Percentiles rank a stretch among this genome's conserved stretches.
These are phyloP conservation scores for Maccullochella peelii DNA, from an alignment of 2,113 vertebrate species.

Conservation along the genomic window DNA sequence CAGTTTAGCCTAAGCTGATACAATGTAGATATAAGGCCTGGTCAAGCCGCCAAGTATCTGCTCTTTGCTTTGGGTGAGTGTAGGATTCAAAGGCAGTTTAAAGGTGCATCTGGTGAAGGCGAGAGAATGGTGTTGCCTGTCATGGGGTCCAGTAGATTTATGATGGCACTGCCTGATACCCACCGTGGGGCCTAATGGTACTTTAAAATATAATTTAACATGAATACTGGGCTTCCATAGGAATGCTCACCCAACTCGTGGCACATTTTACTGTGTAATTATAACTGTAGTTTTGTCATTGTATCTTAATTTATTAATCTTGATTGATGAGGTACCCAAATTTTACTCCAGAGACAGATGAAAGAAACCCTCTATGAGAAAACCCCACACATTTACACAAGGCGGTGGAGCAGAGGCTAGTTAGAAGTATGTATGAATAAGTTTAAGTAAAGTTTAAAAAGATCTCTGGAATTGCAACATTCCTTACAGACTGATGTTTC, in stretches of 20 bases:
- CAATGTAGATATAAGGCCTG: neutral
- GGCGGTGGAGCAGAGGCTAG: neutral
- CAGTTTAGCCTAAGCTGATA: neutral
- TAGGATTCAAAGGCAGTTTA: neutral
- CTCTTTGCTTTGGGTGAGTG: too few species aligned
- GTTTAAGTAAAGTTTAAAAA: neutral
- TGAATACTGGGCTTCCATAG: neutral
- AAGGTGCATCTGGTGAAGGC: neutral
- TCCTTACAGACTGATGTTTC: slow-evolving; percentile 30
- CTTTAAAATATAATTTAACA: neutral
- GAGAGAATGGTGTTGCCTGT: neutral
- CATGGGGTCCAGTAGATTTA: neutral
- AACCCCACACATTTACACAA: neutral
- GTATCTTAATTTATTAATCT: neutral
- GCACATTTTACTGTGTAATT: neutral
- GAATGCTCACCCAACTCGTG: neutral
- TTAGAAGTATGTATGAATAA: neutral
- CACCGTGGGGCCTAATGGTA: neutral
- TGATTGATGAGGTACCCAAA: neutral
- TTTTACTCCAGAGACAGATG: neutral
- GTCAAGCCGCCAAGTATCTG: neutral
- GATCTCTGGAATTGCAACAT: neutral
- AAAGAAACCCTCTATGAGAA: neutral
- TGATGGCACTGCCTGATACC: neutral
- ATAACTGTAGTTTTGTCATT: neutral